A percentile compares a stretch with the other conserved stretches of the same genome.
These are phyloP conservation scores for Cremastinae sp. DNA, from an alignment of 2,888 invertebrate species.

Conservation along the genomic window DNA sequence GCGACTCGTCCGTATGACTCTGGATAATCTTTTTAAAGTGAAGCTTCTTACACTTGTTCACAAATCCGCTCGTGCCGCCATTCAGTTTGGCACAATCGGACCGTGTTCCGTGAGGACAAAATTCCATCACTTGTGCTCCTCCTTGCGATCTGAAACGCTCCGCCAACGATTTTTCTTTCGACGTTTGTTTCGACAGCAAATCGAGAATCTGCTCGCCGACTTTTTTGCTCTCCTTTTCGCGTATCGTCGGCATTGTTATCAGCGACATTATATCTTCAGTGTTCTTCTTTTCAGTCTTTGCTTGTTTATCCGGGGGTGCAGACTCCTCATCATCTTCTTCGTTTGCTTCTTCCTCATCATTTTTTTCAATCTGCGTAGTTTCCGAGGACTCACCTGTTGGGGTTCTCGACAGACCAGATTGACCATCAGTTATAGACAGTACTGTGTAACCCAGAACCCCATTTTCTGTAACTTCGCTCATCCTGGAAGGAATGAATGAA, in stretches of 20 bases:
- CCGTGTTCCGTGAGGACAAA: slow-evolving; percentile 97
- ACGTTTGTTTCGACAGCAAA: slow-evolving; percentile 95
- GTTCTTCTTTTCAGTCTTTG: slow-evolving; percentile 73
- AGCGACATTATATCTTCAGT: slow-evolving; percentile 85
- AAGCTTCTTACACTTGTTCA: slow-evolving; percentile 90
- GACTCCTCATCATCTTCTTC: slow-evolving; percentile 71
- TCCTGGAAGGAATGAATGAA: slow-evolving; percentile 65
- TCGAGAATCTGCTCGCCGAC: slow-evolving; percentile 97
- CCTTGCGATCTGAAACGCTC: slow-evolving; percentile 98
- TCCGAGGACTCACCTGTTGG: slow-evolving; percentile 64
- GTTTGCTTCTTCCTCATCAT: slow-evolving; percentile 71
- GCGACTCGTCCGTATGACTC: slow-evolving; percentile 94
- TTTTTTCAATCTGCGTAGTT: slow-evolving; percentile 59
- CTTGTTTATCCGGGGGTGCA: slow-evolving; percentile 72
- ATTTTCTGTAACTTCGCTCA: slow-evolving; percentile 78
- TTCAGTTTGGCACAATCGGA: slow-evolving; percentile 87
- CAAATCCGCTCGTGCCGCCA: slow-evolving; percentile 74
- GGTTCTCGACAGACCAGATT: slow-evolving; percentile 63
- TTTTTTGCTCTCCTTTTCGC: slow-evolving; percentile 97
- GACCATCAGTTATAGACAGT: slow-evolving; percentile 72
- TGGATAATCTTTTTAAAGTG: slow-evolving; percentile 99
- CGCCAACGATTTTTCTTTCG: slow-evolving; percentile 96
- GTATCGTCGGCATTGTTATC: slow-evolving; percentile 94
- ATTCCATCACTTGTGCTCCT: slow-evolving; percentile 95
- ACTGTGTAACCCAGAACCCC: slow-evolving; percentile 77